These are phyloP conservation scores for Malacoctenus gilli DNA, from an alignment of 2,797 vertebrate genomes.

Conservation along the genomic window DNA sequence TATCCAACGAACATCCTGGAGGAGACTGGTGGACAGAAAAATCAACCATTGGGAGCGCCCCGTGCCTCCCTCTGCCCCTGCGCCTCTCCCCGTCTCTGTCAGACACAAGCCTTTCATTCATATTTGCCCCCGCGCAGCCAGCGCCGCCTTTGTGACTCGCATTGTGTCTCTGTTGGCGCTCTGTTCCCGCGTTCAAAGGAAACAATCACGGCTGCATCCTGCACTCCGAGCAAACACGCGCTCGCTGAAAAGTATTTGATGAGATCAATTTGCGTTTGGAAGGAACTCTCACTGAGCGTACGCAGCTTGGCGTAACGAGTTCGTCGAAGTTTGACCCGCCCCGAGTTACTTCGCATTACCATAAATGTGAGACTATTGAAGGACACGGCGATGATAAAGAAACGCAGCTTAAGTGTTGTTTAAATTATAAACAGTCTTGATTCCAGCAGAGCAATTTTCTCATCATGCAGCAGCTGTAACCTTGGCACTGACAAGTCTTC, in stretches of 20 bases:
- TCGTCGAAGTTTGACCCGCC: constrained; percentile 24
- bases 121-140: constrained; percentile 52
- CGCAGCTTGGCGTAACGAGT: constrained; percentile 14
- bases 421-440: not conserved
- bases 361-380: constrained; percentile 23
- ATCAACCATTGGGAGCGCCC: constrained; percentile 49
- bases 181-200: constrained; percentile 56
- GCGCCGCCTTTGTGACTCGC: constrained; percentile 62
- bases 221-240: constrained; percentile 33
- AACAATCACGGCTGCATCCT: constrained; percentile 45
- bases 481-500: constrained; percentile 33
- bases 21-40: constrained; percentile 46
- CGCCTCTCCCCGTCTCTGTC: constrained; percentile 34
- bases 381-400: not conserved
- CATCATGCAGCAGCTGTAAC: constrained; percentile 38
- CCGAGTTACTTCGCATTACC: constrained; percentile 8
- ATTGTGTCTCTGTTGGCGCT: constrained; percentile 49
- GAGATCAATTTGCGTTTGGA: constrained; percentile 42
- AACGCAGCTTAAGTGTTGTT: constrained; percentile 9
- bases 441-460: constrained; percentile 26
- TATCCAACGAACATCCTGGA: constrained; percentile 66
- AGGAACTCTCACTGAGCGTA: constrained; percentile 35
- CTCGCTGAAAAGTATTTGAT: constrained; percentile 19
- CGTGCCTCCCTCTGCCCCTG: constrained; percentile 44
- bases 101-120: constrained; percentile 68